These are phyloP conservation scores for Etheostoma perlongum DNA, from an alignment of 2,797 vertebrate species.

Conservation along the genomic window DNA sequence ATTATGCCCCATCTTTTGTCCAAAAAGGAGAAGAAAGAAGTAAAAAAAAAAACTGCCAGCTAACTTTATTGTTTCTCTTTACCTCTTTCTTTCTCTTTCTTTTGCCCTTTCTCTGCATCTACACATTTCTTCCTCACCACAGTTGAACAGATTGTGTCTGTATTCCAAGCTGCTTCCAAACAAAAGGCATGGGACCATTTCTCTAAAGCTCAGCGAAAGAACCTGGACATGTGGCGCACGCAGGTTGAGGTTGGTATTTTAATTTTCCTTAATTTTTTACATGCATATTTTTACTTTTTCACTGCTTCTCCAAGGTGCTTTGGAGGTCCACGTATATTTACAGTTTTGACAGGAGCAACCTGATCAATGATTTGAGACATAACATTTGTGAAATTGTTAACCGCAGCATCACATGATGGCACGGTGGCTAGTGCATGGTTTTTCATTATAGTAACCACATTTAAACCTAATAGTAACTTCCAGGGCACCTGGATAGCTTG, in stretches of 20 bases:
- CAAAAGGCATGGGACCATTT: constrained; percentile 95
- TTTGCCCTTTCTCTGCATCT: not conserved
- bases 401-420: too few species aligned
- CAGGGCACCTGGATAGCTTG: too few species aligned
- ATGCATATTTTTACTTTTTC: not conserved
- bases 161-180: constrained; percentile 93
- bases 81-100: not conserved
- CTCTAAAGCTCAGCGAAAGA: constrained; percentile 95
- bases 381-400: too few species aligned
- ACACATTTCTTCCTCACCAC: constrained; percentile 52
- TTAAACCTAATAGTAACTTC: too few species aligned
- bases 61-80: constrained; percentile 5
- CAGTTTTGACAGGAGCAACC: too few species aligned
- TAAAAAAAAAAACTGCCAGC: not conserved
- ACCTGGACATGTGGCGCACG: constrained; percentile 93
- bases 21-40: too few species aligned
- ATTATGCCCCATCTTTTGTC: not conserved
- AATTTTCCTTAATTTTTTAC: not conserved
- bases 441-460: not conserved
- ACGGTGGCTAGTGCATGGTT: too few species aligned
- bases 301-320: too few species aligned
- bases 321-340: too few species aligned
- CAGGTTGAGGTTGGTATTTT: constrained; percentile 91
- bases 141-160: constrained; percentile 95
- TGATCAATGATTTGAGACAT: too few species aligned